A percentile compares a stretch with the other conserved stretches of the same genome.
Conservation (phyloP, 2,113 vertebrate genomes). For the Notothenia coriiceps region DNA sequence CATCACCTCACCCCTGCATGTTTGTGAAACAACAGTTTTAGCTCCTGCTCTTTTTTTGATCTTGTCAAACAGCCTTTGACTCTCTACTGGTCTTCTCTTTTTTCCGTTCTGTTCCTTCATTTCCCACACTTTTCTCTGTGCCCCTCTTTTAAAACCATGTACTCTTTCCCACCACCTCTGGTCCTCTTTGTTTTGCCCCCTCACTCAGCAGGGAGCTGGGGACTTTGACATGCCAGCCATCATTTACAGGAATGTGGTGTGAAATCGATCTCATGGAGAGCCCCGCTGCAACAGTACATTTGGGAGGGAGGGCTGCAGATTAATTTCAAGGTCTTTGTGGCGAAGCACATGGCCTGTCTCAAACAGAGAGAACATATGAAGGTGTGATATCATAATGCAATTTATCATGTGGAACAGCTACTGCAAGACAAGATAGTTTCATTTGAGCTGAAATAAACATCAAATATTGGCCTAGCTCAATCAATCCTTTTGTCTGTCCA, state of each 20-base stretch:
- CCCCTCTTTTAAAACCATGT: slow-evolving; percentile 8
- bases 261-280: slow-evolving; percentile 79
- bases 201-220: slow-evolving; percentile 45
- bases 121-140: background rate
- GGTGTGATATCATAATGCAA: slow-evolving; percentile 69
- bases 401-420: slow-evolving; percentile 54
- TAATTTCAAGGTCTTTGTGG: slow-evolving; percentile 77
- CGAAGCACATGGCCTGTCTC: slow-evolving; percentile 56
- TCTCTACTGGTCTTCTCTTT: slow-evolving; percentile 22
- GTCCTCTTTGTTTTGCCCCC: slow-evolving; percentile 46
- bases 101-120: slow-evolving; percentile 1
- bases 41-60: slow-evolving; percentile 27
- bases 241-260: slow-evolving; percentile 77
- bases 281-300: slow-evolving; percentile 70
- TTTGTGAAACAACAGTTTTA: slow-evolving; percentile 64
- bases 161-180: slow-evolving; percentile 7
- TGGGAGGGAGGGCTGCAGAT: slow-evolving; percentile 66
- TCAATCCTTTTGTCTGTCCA: slow-evolving; percentile 71
- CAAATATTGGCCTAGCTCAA: slow-evolving; percentile 63
- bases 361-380: slow-evolving; percentile 59
- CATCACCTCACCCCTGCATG: slow-evolving; percentile 58
- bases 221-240: slow-evolving; percentile 73
- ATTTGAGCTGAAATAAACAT: slow-evolving; percentile 77
- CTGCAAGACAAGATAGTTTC: slow-evolving; percentile 54
- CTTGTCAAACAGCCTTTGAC: slow-evolving; percentile 25